Evolutionary conservation across 2,797 vertebrate genomes (phyloP), one percentile per base, ranked within the genome.

Genomic region (Pteronotus mesoamericanus): DNA sequence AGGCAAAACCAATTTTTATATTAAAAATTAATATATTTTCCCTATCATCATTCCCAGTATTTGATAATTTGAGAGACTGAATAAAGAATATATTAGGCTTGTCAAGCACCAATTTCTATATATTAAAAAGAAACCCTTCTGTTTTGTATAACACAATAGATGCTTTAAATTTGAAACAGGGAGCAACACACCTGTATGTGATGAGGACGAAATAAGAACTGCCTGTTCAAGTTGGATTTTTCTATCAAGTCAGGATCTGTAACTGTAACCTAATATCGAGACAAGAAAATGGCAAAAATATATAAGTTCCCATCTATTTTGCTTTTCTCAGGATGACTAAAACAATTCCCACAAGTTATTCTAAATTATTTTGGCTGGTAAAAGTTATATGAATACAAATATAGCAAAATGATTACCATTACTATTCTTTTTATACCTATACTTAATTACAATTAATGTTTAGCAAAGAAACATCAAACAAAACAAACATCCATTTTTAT

Each of bases 221-320:
- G 99, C 34, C 99, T 99, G 97, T 99, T 99, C 95, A 99, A 98
- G 98, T 99, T 99, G 53, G 99, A 99, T 98, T 99, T 99, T 98
- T 99, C 99, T 97, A 99, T 99, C 96, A 99, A 99, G 98, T 99
- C 99, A 92, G 99, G 99, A 98, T 99, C 99, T 97, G 99, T 99
- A 98, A 99, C 98, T 97, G 99, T 99, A 92, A 99, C 98, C 99
- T 99, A 98, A 6, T 89, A 93, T 72, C 64, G 98, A 90, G 97
- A 95, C 68, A 37, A 95, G 96, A 97, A 96, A 90, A 96, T 22
- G 94, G 64, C 22, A 96, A 15, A 48, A 75, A 89, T 12, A 93
- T 88, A 46, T 59, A 53, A 96, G 72, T 26, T 9, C 92, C 3
- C 22, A 94, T 85, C 5, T 89, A 82, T n/a, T 95, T 84, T 75